These are phyloP conservation scores for Syrista parreyssii DNA, from an alignment of 2,888 invertebrate genomes.

Conservation along the genomic window DNA sequence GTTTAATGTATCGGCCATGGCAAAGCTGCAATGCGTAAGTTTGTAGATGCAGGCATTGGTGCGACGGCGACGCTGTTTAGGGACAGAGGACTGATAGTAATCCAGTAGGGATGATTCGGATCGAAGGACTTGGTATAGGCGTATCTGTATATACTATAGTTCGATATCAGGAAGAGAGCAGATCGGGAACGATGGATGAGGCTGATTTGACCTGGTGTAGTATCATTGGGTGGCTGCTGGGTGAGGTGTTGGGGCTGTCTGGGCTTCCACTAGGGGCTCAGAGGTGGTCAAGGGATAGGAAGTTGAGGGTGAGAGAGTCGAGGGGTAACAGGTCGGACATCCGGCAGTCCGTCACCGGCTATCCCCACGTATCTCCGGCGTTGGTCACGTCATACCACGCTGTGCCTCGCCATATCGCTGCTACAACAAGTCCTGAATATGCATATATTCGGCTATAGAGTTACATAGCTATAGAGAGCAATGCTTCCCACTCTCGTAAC, in stretches of 20 bases:
- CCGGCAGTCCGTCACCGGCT: conserved; percentile 64
- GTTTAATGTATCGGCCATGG: too few relatives aligned
- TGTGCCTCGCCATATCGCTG: conserved; percentile 49
- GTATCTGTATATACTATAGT: background rate
- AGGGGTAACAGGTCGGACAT: conserved; percentile 64
- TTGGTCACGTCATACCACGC: conserved; percentile 30
- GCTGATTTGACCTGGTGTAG: background rate
- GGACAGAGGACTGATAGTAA: background rate
- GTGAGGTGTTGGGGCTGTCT: background rate
- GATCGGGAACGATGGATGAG: background rate
- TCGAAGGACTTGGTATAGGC: background rate
- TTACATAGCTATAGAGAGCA: conserved; percentile 1
- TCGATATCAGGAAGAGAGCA: background rate
- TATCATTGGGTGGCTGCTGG: background rate
- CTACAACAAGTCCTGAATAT: conserved; percentile 62
- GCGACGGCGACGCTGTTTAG: background rate
- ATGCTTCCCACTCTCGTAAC: conserved; percentile 13
- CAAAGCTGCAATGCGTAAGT: background rate
- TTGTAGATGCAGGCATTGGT: background rate
- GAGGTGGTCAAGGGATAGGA: conserved; percentile 22
- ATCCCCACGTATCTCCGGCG: conserved; percentile 57
- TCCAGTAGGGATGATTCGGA: background rate
- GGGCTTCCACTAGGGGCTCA: background rate
- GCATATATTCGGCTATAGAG: conserved; percentile 50
- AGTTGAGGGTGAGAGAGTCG: conserved; percentile 26